Percentiles rank a stretch among this genome's conserved stretches.
phyloP scores from a whole-genome alignment of 2,888 invertebrate genomes.

The Neria commutata region DNA sequence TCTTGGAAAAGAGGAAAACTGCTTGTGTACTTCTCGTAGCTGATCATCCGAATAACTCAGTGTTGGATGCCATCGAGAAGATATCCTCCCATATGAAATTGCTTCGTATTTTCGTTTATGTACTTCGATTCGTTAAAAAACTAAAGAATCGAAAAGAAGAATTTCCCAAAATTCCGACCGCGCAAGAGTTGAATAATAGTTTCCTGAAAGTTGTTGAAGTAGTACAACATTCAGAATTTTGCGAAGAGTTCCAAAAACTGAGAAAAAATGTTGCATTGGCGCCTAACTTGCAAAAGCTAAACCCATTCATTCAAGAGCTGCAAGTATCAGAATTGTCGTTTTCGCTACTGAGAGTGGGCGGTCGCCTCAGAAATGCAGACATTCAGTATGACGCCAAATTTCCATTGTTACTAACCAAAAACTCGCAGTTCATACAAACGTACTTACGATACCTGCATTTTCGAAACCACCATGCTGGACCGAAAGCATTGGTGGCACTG shows the following conservation, averaged over 20 bases:
- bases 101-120: not conserved
- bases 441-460: slow-evolving; percentile 21
- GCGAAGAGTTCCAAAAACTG: not conserved
- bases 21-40: not conserved
- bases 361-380: slow-evolving; percentile 21
- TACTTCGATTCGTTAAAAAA: slow-evolving; percentile 9
- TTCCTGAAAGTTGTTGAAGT: slow-evolving; percentile 6
- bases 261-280: not conserved
- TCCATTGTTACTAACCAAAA: slow-evolving; percentile 41
- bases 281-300: not conserved
- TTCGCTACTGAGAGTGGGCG: slow-evolving; percentile 6
- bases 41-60: no score
- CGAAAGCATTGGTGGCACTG: slow-evolving; percentile 23
- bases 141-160: not conserved
- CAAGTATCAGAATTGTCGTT: not conserved
- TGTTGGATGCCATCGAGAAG: not conserved
- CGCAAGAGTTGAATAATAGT: not conserved
- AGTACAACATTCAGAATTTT: not conserved
- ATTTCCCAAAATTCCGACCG: not conserved
- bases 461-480: slow-evolving; percentile 21
- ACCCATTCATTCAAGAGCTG: slow-evolving; percentile 6
- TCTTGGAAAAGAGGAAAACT: not conserved
- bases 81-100: slow-evolving; percentile 4
- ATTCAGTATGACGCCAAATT: slow-evolving; percentile 32
- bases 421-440: slow-evolving; percentile 21